Conservation (phyloP, 2,888 invertebrate species). For the Harpalus rubripes region DNA sequence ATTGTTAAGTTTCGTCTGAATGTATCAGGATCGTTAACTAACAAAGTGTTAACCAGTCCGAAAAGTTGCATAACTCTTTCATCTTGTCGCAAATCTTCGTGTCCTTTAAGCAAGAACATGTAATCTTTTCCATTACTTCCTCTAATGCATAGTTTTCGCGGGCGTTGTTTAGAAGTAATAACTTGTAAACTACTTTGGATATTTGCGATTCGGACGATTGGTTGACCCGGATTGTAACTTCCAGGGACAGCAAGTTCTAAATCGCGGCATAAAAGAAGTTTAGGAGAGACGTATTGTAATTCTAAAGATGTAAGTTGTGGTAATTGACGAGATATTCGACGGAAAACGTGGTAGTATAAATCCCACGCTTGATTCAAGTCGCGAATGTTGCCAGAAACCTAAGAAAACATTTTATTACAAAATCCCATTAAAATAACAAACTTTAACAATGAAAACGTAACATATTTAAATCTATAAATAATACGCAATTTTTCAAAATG, state of each 20-base stretch:
- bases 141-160: constrained; percentile 94
- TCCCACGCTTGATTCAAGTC: constrained; percentile 99
- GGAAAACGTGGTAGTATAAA: constrained; percentile 98
- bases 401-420: constrained; percentile 67
- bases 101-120: constrained; percentile 98
- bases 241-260: constrained; percentile 98
- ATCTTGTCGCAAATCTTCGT: constrained; percentile 99
- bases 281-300: constrained; percentile 97
- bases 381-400: constrained; percentile 90
- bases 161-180: constrained; percentile 98
- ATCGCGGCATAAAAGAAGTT: constrained; percentile 92
- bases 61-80: constrained; percentile 99
- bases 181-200: constrained; percentile 96
- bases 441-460: no score
- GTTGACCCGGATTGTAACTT: constrained; percentile 95
- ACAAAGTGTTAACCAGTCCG: constrained; percentile 96
- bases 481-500: neutral
- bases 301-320: constrained; percentile 94
- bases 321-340: constrained; percentile 96
- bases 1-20: constrained; percentile 91
- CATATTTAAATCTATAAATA: no score
- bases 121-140: constrained; percentile 99
- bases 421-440: no score
- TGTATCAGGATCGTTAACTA: constrained; percentile 97
- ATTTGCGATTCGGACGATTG: constrained; percentile 91